Conservation (phyloP, 64 coral and sea anemone species). For the Pachyseris speciosa region DNA sequence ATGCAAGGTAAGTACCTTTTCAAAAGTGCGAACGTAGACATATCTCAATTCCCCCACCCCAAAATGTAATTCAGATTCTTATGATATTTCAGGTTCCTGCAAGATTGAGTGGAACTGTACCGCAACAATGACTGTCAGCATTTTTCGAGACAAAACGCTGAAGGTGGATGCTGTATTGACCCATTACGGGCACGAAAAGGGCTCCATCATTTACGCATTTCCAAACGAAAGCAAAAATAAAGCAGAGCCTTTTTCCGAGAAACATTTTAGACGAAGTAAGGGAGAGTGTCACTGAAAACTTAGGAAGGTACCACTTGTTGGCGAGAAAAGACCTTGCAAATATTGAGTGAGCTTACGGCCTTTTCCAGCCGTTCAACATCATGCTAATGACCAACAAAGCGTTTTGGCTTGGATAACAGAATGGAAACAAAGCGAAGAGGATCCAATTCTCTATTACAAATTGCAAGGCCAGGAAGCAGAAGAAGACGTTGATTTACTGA, state of each 20-base stretch:
- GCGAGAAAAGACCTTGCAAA: slow-evolving; percentile 32
- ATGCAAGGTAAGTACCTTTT: not conserved
- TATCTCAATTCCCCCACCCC: not conserved
- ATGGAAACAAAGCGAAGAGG: slow-evolving; percentile 49
- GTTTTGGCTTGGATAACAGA: slow-evolving; percentile 57
- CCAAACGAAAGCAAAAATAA: slow-evolving; percentile 41
- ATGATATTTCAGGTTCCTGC: not conserved
- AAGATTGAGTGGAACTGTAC: not conserved
- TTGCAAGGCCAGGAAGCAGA: slow-evolving; percentile 44
- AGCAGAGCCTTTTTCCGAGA: slow-evolving; percentile 17
- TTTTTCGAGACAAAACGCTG: not conserved
- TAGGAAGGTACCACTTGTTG: slow-evolving; percentile 36
- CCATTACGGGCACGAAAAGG: not conserved
- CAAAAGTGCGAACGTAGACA: not conserved
- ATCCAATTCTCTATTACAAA: slow-evolving; percentile 37
- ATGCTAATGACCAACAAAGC: slow-evolving; percentile 72
- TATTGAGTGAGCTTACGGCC: slow-evolving; percentile 21
- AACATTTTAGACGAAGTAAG: slow-evolving; percentile 50
- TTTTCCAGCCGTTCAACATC: slow-evolving; percentile 11
- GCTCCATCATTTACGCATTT: slow-evolving; percentile 24
- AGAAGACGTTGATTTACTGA: slow-evolving; percentile 12
- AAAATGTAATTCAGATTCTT: not conserved
- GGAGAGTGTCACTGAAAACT: slow-evolving; percentile 11
- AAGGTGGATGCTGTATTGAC: not conserved
- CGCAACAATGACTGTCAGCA: not conserved